Conservation (phyloP, 64 coral and sea anemone species). For the Stichodactyla helianthus region DNA sequence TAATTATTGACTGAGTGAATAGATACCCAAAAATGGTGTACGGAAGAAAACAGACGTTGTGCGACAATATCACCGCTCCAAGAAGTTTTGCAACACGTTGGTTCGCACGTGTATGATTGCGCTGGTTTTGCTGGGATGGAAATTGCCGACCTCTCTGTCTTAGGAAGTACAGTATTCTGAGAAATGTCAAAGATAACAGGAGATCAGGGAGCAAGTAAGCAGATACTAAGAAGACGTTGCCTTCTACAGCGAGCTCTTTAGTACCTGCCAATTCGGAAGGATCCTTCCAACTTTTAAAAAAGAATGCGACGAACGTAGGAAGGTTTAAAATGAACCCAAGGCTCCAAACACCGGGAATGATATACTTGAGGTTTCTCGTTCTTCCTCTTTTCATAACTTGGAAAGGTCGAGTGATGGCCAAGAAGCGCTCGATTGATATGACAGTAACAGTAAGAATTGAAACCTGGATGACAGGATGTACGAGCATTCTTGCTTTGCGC, state of each 20-base stretch:
- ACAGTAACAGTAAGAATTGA: slow-evolving; percentile 17
- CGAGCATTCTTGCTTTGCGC: background rate
- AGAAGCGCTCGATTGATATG: background rate
- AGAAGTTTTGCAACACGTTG: background rate
- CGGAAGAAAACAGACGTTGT: slow-evolving; percentile 9
- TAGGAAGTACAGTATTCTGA: background rate
- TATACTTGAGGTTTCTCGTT: background rate
- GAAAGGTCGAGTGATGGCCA: slow-evolving; percentile 2
- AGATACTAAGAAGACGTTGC: background rate
- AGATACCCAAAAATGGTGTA: background rate
- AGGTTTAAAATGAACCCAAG: background rate
- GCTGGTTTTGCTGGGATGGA: background rate
- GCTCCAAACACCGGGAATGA: slow-evolving; percentile 1
- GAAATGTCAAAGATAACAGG: background rate
- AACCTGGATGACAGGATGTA: background rate
- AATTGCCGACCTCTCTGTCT: background rate
- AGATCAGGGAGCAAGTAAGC: background rate
- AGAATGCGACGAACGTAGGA: background rate
- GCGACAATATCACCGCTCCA: background rate
- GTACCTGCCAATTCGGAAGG: background rate
- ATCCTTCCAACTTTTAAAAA: background rate
- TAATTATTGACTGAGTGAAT: background rate
- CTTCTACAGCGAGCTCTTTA: background rate
- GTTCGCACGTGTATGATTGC: background rate
- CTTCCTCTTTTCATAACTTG: background rate